Evolutionary conservation across 2,888 invertebrate genomes (phyloP).

Genomic region (Microplitis deprimator): DNA sequence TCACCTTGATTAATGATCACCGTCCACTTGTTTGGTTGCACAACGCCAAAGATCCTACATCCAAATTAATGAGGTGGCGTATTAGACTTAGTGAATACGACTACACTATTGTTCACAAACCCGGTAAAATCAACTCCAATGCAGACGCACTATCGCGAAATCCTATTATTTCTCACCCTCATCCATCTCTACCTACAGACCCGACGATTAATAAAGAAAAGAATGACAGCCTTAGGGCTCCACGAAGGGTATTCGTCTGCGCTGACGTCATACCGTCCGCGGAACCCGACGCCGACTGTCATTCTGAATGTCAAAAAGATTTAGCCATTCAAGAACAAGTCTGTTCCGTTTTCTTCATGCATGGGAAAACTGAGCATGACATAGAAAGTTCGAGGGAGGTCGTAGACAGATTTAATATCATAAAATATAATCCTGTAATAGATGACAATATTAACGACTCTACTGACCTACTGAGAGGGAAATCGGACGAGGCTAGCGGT

Average conservation of each 20-base stretch:
- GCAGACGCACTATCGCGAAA: too few relatives aligned
- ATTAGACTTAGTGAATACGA: neutral
- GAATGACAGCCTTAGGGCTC: too few relatives aligned
- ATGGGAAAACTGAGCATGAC: neutral
- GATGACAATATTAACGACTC: too few relatives aligned
- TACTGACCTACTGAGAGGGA: too few relatives aligned
- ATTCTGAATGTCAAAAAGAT: neutral
- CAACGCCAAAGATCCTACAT: conserved; percentile 31
- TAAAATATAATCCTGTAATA: too few relatives aligned
- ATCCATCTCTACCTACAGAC: too few relatives aligned
- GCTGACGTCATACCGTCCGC: neutral
- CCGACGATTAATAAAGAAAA: too few relatives aligned
- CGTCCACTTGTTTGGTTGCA: conserved; percentile 35
- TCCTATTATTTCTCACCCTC: too few relatives aligned
- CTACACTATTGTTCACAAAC: too few relatives aligned
- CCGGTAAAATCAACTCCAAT: too few relatives aligned
- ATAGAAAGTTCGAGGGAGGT: neutral
- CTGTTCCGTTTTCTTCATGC: neutral
- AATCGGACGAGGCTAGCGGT: too few relatives aligned
- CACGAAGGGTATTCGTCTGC: neutral
- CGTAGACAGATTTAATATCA: neutral
- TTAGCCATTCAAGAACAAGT: neutral
- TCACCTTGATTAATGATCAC: conserved; percentile 39
- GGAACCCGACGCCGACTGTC: neutral
- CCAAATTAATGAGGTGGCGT: neutral